These are phyloP conservation scores for Acromyrmex charruanus DNA, from an alignment of 1,140 invertebrate species.

Conservation along the genomic window DNA sequence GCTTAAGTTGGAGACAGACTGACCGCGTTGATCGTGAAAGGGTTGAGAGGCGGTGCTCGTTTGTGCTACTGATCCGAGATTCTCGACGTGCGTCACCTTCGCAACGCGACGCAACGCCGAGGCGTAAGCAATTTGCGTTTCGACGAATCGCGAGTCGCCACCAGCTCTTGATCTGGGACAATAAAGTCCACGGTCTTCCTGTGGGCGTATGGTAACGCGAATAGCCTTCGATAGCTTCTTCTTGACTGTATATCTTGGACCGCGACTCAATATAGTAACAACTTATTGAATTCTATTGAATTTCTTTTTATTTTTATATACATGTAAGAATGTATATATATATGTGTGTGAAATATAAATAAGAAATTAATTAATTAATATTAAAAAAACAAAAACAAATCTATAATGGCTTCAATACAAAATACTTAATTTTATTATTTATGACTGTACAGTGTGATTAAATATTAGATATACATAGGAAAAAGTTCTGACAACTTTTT, in stretches of 20 bases:
- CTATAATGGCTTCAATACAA: background rate
- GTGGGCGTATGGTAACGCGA: constrained; percentile 67
- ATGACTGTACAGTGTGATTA: background rate
- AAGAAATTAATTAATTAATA: background rate
- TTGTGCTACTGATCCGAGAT: constrained; percentile 61
- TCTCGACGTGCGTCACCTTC: constrained; percentile 66
- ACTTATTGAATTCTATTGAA: background rate
- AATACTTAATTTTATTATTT: too few relatives aligned
- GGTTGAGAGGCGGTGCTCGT: constrained; percentile 3
- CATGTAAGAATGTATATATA: background rate
- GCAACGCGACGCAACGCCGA: constrained; percentile 61
- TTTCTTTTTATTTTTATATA: background rate
- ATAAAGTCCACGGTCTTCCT: constrained; percentile 76
- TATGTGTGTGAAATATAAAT: background rate
- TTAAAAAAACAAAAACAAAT: background rate
- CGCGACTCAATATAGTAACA: background rate
- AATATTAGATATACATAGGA: background rate
- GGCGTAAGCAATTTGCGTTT: constrained; percentile 76
- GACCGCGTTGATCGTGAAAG: constrained; percentile 41
- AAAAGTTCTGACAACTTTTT: too few relatives aligned
- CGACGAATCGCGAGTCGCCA: constrained; percentile 70
- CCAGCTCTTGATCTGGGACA: constrained; percentile 74
- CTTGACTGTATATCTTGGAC: background rate
- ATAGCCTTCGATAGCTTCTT: constrained; percentile 49
- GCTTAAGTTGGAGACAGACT: constrained; percentile 12